A percentile compares a stretch with the other conserved stretches of the same genome.
These are phyloP conservation scores for Euwallacea fornicatus DNA, from an alignment of 1,140 invertebrate species.

Conservation along the genomic window DNA sequence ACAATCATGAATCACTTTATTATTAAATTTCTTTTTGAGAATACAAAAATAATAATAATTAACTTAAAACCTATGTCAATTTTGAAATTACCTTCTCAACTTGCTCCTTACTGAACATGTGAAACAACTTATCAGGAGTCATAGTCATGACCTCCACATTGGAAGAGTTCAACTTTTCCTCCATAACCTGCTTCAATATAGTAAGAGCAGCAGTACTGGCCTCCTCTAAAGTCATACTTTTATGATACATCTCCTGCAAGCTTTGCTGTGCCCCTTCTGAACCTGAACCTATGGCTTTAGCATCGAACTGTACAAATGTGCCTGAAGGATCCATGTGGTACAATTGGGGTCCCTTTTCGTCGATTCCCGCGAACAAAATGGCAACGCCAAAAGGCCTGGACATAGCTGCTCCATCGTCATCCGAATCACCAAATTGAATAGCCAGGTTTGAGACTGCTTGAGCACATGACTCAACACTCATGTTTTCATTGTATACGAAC, in stretches of 20 bases:
- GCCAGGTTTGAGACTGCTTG: constrained; percentile 98
- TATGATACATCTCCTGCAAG: constrained; percentile 72
- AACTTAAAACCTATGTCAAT: constrained; percentile 59
- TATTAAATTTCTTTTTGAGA: neutral
- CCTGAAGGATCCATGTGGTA: constrained; percentile 99
- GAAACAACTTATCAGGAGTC: constrained; percentile 81
- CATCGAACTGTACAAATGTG: constrained; percentile 97
- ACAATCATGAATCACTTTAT: neutral
- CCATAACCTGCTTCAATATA: constrained; percentile 99
- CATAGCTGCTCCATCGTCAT: constrained; percentile 95
- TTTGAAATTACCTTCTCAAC: constrained; percentile 87
- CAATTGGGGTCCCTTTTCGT: constrained; percentile 82
- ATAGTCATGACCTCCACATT: constrained; percentile 98
- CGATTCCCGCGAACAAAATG: constrained; percentile 84
- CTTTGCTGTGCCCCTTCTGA: constrained; percentile 99
- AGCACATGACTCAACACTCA: constrained; percentile 96
- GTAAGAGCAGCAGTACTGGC: constrained; percentile 89
- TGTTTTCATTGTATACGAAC: constrained; percentile 96
- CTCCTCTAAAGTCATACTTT: constrained; percentile 93
- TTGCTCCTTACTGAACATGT: constrained; percentile 89
- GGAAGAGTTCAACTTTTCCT: constrained; percentile 95
- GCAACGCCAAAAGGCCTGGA: constrained; percentile 99
- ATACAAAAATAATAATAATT: constrained; percentile 11
- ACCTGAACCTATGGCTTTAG: constrained; percentile 98
- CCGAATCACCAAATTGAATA: constrained; percentile 97